These are phyloP conservation scores for Odobenus rosmarus DNA, from an alignment of 2,113 vertebrate genomes.

Conservation along the genomic window DNA sequence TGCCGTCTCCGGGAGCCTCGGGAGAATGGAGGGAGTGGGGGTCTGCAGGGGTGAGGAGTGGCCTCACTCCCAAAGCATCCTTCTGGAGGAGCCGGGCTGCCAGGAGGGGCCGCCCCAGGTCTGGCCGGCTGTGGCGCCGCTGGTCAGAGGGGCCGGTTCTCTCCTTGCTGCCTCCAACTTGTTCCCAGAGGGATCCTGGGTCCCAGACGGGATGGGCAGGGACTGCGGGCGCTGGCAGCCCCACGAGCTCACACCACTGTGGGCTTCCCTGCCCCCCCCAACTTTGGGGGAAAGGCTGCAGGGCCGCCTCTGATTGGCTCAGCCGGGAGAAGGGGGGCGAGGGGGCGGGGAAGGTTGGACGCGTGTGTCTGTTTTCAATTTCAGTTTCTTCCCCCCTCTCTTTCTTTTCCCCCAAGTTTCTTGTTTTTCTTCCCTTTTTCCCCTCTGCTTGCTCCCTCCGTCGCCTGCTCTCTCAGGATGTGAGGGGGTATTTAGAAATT, in stretches of 20 bases:
- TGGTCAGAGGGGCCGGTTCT: not conserved
- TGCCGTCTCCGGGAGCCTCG: not conserved
- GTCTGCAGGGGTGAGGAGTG: not conserved
- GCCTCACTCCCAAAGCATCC: slow-evolving; percentile 78
- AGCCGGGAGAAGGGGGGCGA: slow-evolving; percentile 8
- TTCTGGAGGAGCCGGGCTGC: slow-evolving; percentile 50
- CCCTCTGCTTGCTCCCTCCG: slow-evolving; percentile 59
- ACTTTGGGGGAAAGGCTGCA: slow-evolving; percentile 79
- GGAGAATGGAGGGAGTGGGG: not conserved
- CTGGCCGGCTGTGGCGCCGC: not conserved
- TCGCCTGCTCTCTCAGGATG: slow-evolving; percentile 72
- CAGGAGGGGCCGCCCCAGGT: slow-evolving; percentile 66
- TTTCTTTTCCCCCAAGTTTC: slow-evolving; percentile 72
- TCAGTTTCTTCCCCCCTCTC: slow-evolving; percentile 46
- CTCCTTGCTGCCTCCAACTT: not conserved
- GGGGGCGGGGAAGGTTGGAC: slow-evolving; percentile 61
- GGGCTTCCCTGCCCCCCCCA: slow-evolving; percentile 50
- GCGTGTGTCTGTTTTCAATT: slow-evolving; percentile 82
- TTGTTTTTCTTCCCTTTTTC: slow-evolving; percentile 80
- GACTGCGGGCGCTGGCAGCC: slow-evolving; percentile 58
- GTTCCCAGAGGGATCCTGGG: slow-evolving; percentile 5
- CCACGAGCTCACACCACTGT: slow-evolving; percentile 70
- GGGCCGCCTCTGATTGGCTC: slow-evolving; percentile 74
- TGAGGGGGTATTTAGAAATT: slow-evolving; percentile 80
- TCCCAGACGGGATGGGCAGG: slow-evolving; percentile 56